Evolutionary conservation across 1,140 invertebrate genomes (phyloP), one percentile per base, ranked within the genome.

Genomic region (Trichogramma pretiosum): DNA sequence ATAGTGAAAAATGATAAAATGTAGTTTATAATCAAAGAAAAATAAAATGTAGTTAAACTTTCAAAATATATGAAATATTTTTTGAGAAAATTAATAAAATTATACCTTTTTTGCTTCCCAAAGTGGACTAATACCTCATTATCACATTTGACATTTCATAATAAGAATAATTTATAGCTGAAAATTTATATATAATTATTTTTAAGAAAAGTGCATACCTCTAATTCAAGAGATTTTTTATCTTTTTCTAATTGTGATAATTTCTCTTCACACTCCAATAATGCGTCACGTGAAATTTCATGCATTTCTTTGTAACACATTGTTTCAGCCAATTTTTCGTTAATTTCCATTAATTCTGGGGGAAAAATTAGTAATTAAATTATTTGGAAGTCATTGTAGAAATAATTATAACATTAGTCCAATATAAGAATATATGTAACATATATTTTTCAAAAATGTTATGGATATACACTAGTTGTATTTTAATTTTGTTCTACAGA

Each of bases 231-330:
- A 16, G 67, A 67, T 22, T 56, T 53, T 3, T 70, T 56, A 10
- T 71, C 26, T 47, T 66, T 64, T 50, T 71, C 67, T 57, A 68
- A 57, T 40, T 72, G 63, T 11, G 54, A 54, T 10, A 72, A 45
- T 43, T 72, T 72, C 36, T 72, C 65, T 18, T 59, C 53, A 26
- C 62, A 68, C 40, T 70, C 65, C 23, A 71, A 33, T 2, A 60
- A 60, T 24, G 54, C 46, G 42, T 72, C 67, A 3, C 64, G 62
- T 18, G 65, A 62, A 18, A 70, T 65, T n/a, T 67, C 67, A 53
- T 60, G 67, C 1, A 60, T 46, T 46, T 67, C 62, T 46, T 67
- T 62, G 16, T 63, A 70, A 45, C 59, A 69, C 9, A 53, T 38
- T 1, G 64, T 49, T 30, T 67, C 59, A 4, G 37, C 10, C 18